Evolutionary conservation across 2,888 invertebrate species (phyloP).

Genomic region (Cynaeus angustus): DNA sequence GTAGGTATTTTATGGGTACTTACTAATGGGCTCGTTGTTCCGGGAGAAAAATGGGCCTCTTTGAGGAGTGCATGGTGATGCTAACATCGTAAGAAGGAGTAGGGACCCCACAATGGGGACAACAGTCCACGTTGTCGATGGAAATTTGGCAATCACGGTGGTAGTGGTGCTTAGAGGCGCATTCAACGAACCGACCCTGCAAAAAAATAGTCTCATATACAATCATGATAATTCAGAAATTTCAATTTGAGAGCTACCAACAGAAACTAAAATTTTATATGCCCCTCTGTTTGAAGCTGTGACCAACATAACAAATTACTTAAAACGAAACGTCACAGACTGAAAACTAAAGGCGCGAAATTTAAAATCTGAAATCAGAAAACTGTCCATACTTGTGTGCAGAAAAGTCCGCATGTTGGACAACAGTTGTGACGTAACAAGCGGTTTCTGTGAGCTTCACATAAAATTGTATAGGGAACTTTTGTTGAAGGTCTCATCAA

Average conservation of each 20-base stretch:
- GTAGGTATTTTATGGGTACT: conserved; percentile 50
- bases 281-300: too few relatives aligned
- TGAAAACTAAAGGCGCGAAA: too few relatives aligned
- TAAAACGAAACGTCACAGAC: too few relatives aligned
- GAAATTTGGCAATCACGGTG: conserved; percentile 82
- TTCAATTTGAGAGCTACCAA: too few relatives aligned
- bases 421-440: conserved; percentile 90
- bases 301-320: too few relatives aligned
- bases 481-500: conserved; percentile 81
- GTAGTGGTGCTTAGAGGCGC: conserved; percentile 85
- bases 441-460: conserved; percentile 85
- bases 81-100: conserved; percentile 76
- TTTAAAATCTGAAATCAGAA: too few relatives aligned
- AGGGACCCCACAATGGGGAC: conserved; percentile 83
- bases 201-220: too few relatives aligned
- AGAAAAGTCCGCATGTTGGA: conserved; percentile 91
- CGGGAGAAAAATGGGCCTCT: conserved; percentile 78
- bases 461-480: conserved; percentile 87
- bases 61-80: conserved; percentile 78
- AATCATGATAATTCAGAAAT: too few relatives aligned
- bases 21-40: conserved; percentile 72
- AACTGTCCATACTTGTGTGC: conserved; percentile 86
- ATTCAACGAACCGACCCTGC: conserved; percentile 89
- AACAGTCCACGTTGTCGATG: conserved; percentile 71
- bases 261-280: too few relatives aligned